These are phyloP conservation scores for Cossypha niveicapilla DNA, from an alignment of 2,797 vertebrate genomes.

Conservation along the genomic window DNA sequence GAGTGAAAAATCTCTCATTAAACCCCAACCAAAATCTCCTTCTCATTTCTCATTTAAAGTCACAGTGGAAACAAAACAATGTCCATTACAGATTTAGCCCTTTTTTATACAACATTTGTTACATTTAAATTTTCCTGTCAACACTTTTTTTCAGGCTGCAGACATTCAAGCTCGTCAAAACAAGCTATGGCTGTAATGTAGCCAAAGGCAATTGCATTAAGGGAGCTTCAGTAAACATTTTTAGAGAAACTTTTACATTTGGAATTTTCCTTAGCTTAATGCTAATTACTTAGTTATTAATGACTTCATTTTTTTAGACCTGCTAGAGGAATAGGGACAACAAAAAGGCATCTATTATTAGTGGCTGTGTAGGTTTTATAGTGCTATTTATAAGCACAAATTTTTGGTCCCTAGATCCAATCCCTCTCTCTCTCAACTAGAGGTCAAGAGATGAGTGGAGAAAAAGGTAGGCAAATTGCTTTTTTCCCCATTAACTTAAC, in stretches of 20 bases:
- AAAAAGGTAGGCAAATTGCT: not conserved
- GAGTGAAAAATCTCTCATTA: slow-evolving; percentile 35
- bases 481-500: slow-evolving; percentile 2
- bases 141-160: not conserved
- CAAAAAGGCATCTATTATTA: not conserved
- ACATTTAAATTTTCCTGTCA: slow-evolving; percentile 12
- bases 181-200: not conserved
- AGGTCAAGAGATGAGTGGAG: not conserved
- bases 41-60: slow-evolving; percentile 15
- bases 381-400: not conserved
- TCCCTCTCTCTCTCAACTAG: not conserved
- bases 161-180: not conserved
- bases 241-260: not conserved
- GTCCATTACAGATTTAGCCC: not conserved
- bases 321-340: not conserved
- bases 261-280: not conserved
- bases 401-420: not conserved
- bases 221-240: not conserved
- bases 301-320: not conserved
- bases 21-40: not conserved
- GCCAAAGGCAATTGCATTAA: not conserved
- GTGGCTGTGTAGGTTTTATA: not conserved
- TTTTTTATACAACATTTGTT: not conserved
- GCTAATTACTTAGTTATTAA: not conserved
- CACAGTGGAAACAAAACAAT: slow-evolving; percentile 21